Conservation (phyloP, 2,113 vertebrate species). For the Macquaria australasica region DNA sequence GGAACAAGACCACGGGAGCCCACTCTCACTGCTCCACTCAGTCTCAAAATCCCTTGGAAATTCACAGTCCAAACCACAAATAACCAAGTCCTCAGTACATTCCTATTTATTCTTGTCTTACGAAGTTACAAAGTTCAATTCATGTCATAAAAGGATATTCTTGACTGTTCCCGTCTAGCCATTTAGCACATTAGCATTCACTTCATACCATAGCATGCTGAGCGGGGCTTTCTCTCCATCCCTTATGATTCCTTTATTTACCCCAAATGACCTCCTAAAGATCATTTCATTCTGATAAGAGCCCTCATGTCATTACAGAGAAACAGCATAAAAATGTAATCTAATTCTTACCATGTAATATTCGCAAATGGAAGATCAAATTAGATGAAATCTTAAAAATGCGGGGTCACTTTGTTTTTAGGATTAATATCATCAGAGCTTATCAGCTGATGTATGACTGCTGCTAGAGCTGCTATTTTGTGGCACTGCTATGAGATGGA, state of each 20-base stretch:
- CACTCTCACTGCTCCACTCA: slow-evolving; percentile 3
- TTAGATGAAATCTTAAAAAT: slow-evolving; percentile 3
- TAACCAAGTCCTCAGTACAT: background rate
- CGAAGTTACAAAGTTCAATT: background rate
- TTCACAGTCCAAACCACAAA: background rate
- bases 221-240: background rate
- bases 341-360: slow-evolving; percentile 22
- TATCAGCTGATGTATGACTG: slow-evolving; percentile 14
- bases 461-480: slow-evolving; percentile 14
- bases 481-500: background rate
- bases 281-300: slow-evolving; percentile 18
- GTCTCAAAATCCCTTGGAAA: background rate
- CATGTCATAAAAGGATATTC: background rate
- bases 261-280: slow-evolving; percentile 14
- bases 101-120: slow-evolving; percentile 1
- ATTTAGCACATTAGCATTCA: slow-evolving; percentile 35
- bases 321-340: slow-evolving; percentile 17
- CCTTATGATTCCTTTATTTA: slow-evolving; percentile 25
- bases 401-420: slow-evolving; percentile 18
- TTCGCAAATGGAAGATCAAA: slow-evolving; percentile 27
- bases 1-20: slow-evolving; percentile 15
- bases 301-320: slow-evolving; percentile 10
- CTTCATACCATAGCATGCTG: background rate
- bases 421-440: slow-evolving; percentile 5
- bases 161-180: background rate